Percentiles rank a stretch among this genome's conserved stretches.
Evolutionary conservation across 2,797 vertebrate species (phyloP).

Genomic region (Dermochelys coriacea): DNA sequence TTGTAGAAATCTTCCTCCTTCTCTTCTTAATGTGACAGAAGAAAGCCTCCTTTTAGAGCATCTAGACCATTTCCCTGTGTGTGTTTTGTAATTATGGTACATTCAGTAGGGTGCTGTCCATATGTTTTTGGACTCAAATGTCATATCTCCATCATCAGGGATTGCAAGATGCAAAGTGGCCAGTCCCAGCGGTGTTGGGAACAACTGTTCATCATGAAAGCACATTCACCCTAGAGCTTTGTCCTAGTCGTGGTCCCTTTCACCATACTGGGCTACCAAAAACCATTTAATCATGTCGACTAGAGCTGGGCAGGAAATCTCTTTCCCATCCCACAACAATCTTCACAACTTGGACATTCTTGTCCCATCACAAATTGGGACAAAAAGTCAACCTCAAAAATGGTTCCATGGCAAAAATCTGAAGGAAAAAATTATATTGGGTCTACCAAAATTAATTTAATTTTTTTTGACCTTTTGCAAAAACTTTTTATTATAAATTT

Average conservation of each 20-base stretch:
- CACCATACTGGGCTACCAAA: not conserved
- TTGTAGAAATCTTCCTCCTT: not conserved
- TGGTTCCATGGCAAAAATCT: no score
- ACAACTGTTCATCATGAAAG: not conserved
- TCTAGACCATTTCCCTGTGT: not conserved
- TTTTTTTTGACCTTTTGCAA: no score
- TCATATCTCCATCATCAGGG: not conserved
- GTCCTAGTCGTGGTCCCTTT: not conserved
- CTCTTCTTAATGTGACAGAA: not conserved
- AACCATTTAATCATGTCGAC: not conserved
- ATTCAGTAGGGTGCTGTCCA: not conserved
- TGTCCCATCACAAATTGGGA: no score
- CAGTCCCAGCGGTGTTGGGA: not conserved
- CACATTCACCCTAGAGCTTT: not conserved
- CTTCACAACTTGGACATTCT: no score
- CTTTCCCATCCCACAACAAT: no score
- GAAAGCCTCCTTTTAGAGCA: not conserved
- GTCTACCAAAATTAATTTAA: no score
- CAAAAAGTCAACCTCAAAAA: no score
- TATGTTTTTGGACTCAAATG: no score
- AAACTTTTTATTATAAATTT: no score
- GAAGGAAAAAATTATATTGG: no score
- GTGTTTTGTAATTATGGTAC: not conserved
- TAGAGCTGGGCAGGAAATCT: no score
- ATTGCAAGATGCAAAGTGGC: not conserved